phyloP scores from a whole-genome alignment of 2,797 vertebrate genomes.

The Rhynchonycteris naso region DNA sequence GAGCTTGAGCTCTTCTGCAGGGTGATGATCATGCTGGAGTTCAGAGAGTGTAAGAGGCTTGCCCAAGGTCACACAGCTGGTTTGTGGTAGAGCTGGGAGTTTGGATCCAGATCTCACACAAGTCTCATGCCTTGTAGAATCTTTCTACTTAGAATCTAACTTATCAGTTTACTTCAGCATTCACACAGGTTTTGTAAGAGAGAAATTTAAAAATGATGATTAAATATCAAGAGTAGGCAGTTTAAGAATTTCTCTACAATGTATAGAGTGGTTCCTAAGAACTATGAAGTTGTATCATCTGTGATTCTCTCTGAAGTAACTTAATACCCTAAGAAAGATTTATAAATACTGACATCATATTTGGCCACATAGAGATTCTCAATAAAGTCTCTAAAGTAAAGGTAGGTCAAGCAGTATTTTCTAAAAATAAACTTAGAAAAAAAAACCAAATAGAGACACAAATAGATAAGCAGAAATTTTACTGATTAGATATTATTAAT shows the following conservation, averaged over 20 bases:
- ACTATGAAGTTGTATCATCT: background rate
- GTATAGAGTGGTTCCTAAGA: background rate
- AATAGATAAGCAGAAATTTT: background rate
- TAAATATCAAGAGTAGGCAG: background rate
- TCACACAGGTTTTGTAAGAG: background rate
- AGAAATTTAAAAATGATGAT: background rate
- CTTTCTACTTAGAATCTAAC: conserved; percentile 1
- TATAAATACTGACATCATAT: background rate
- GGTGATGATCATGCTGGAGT: background rate
- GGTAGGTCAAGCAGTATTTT: background rate
- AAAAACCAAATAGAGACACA: background rate
- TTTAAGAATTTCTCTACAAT: background rate
- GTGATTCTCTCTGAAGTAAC: conserved; percentile 24
- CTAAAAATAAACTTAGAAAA: background rate
- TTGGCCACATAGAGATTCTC: background rate
- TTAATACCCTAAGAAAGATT: background rate
- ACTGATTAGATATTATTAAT: background rate
- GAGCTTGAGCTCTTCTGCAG: background rate
- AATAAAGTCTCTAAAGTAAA: background rate
- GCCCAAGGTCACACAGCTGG: background rate
- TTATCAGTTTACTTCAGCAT: background rate
- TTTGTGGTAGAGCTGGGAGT: background rate
- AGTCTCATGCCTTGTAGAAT: background rate
- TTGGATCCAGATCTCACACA: background rate
- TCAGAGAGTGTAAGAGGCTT: background rate